Evolutionary conservation across 2,113 vertebrate genomes (phyloP).

Genomic region (human): DNA sequence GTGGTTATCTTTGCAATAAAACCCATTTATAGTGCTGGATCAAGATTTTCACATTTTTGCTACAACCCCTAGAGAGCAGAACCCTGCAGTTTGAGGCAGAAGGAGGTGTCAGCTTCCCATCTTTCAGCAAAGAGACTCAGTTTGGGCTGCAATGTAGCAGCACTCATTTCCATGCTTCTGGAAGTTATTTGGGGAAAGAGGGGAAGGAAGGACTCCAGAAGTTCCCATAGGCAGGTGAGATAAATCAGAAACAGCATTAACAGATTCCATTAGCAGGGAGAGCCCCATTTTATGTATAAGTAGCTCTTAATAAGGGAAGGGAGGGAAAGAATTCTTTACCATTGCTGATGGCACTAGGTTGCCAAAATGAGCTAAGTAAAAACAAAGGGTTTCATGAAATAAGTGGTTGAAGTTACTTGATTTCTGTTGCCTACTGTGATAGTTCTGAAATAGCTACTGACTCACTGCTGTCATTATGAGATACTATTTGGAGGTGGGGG

Average conservation of each 20-base stretch:
- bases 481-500: background rate
- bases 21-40: background rate
- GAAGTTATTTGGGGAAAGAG: background rate
- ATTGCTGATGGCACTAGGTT: background rate
- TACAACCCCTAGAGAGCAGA: background rate
- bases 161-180: background rate
- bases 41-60: background rate
- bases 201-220: background rate
- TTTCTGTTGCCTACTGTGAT: conserved; percentile 5
- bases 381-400: conserved; percentile 33
- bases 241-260: background rate
- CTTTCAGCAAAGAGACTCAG: background rate
- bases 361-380: background rate
- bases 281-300: background rate
- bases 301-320: background rate
- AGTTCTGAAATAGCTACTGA: conserved; percentile 53
- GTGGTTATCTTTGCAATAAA: background rate
- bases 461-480: conserved; percentile 12
- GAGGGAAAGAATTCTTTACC: background rate
- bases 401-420: background rate
- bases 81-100: background rate
- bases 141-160: background rate
- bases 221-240: background rate
- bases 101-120: background rate
- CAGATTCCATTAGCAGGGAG: background rate